Base-by-base conservation (phyloP, 2,797 vertebrate species). In the Danionella dracula region DNA sequence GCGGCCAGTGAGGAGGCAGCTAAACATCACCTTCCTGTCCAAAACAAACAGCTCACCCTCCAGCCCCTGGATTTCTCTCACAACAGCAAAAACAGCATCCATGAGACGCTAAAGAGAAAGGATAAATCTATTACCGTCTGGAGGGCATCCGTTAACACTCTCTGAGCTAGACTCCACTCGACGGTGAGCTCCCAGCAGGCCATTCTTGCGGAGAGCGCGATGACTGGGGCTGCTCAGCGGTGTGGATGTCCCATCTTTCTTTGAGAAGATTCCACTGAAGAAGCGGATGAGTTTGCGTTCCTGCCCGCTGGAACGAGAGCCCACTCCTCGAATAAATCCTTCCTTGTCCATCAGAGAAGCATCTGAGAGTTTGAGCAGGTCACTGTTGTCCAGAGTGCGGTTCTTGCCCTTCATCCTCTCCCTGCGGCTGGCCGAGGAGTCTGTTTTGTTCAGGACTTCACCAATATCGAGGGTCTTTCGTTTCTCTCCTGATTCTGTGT, bases 351-450 rank as follows among this genome's bases (percentile, higher is more conserved):
- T 79, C 77, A 2, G 60, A 11, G 79, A 82, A 56, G 86, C 86
- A 72, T 91, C 89, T 0, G 87, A 84, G 19, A 93, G 83, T 42
- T 85, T 81, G 81, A 87, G 88, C 74, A 95, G 86, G 79, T 96
- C 93, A 46, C 93, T 94, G 88, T 94, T 94, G 86, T 95, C 94
- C 80, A 98, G 81, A 0, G 95, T 96, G 37, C 93, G 89, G 88
- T 93, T 94, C 83, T 92, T 95, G 74, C 77, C 86, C 10, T 87
- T 87, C 48, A 89, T 86, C 5, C 90, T 73, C 63, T 92, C 92
- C 85, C 89, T 87, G 60, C 90, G 88, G 81, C 89, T 88, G 0
- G 83, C 79, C 32, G 85, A 77, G 5, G 87, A 79, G 35, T 91
- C 91, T 0, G 76, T 85, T 78, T 89, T 89, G 79, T 83, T 86